phyloP scores from a whole-genome alignment of 2,797 vertebrate species.

The Chaunax sp. region DNA sequence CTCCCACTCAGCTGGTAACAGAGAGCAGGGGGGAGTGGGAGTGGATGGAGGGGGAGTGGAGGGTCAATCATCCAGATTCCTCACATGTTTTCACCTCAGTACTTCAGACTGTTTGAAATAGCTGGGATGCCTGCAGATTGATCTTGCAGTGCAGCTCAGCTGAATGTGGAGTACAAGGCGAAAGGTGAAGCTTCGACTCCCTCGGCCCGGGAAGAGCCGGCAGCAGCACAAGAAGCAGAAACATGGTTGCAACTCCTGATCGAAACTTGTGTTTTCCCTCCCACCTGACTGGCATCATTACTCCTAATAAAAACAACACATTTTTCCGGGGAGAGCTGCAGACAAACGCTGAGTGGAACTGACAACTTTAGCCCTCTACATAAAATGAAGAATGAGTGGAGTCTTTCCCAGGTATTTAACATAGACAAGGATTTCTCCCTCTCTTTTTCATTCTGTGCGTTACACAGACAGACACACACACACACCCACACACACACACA shows the following conservation, averaged over 20 bases:
- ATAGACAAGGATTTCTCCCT: constrained; percentile 31
- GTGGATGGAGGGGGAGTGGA: constrained; percentile 62
- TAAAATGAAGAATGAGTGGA: constrained; percentile 56
- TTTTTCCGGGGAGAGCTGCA: constrained; percentile 4
- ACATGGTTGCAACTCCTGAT: constrained; percentile 34
- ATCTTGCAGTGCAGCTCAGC: constrained; percentile 34
- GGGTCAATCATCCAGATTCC: constrained; percentile 77
- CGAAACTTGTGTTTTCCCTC: constrained; percentile 52
- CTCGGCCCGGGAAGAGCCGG: neutral
- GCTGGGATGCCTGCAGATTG: constrained; percentile 72
- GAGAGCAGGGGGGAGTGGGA: constrained; percentile 52
- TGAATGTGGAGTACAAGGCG: constrained; percentile 32
- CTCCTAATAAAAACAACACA: constrained; percentile 53
- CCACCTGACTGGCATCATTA: constrained; percentile 63
- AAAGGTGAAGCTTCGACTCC: neutral
- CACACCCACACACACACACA: neutral
- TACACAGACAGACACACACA: constrained; percentile 14
- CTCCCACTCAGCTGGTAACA: constrained; percentile 78
- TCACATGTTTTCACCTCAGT: constrained; percentile 72
- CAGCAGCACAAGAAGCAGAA: constrained; percentile 3
- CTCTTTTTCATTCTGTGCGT: constrained; percentile 8
- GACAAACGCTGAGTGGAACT: constrained; percentile 59
- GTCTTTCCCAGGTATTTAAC: constrained; percentile 48
- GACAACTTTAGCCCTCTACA: constrained; percentile 64
- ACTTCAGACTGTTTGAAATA: constrained; percentile 74